phyloP scores from a whole-genome alignment of 2,113 vertebrate species.

The Mesitornis unicolor region DNA sequence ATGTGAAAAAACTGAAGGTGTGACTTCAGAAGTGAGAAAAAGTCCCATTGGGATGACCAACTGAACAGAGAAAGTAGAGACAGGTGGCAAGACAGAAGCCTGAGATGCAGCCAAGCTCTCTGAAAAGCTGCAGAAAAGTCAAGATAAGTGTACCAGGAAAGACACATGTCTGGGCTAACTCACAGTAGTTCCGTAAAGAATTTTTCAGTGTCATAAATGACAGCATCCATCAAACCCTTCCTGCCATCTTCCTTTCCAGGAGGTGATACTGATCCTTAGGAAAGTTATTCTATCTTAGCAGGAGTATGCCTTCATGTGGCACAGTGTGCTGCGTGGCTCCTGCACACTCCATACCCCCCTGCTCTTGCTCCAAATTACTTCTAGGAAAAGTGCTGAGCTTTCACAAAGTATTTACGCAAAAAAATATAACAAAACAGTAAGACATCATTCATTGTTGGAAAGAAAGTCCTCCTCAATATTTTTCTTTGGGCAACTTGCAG shows the following conservation, averaged over 20 bases:
- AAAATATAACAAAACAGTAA: neutral
- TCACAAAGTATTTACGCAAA: neutral
- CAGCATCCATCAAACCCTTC: neutral
- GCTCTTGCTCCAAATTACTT: neutral
- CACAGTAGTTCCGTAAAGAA: neutral
- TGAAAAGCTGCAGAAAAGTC: neutral
- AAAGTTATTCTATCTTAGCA: neutral
- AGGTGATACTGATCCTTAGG: neutral
- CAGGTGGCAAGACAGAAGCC: neutral
- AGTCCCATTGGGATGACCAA: neutral
- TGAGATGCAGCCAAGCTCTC: neutral
- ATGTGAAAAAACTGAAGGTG: neutral
- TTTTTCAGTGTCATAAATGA: neutral
- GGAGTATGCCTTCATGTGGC: fast-evolving
- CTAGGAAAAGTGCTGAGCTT: neutral
- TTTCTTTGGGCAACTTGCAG: neutral
- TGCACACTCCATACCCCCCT: neutral
- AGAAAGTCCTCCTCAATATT: neutral
- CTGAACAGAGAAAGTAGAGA: neutral
- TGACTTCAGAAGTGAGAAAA: neutral
- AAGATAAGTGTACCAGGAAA: neutral
- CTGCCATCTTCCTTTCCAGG: neutral
- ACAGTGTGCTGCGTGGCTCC: neutral
- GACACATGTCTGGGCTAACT: neutral
- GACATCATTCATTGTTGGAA: neutral